Base-by-base conservation (phyloP, 2,888 invertebrate species). In the Calameuta idolon region DNA sequence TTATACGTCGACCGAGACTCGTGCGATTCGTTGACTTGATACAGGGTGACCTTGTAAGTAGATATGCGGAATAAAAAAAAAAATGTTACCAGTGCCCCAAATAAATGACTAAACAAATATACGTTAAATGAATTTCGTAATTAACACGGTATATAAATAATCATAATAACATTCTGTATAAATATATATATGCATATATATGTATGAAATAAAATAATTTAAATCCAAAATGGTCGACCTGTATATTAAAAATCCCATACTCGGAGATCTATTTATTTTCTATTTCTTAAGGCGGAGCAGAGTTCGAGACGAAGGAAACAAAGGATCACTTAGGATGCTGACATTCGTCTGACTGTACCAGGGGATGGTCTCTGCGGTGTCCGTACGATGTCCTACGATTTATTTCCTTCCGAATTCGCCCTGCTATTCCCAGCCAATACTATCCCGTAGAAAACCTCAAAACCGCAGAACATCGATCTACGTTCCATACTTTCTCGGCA, bases 391-490 rank as follows among this genome's bases (percentile, higher is more conserved):
- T 55, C 55, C 55, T 55, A 55, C 55, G 55, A 55, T 55, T 55
- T 55, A 80, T 80, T 80, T 69, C 68, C 76, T 71, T 76, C 73
- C 71, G 69, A 68, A 76, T 79, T 77, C 77, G 68, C 68, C 77
- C 79, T 31, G n/a, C 34, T 75, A n/a, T 12, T 34, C 76, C 76
- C 23, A 55, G 9, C 55, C 55, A 23, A 55, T 5, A 55, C 75
- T 2, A 55, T 69, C n/a, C 68, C 4, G n/a, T 30, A 75, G 35
- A 30, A n/a, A 40, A 69, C 75, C 68, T 75, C 73, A 71, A 79
- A 78, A 81, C 80, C 80, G 69, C 77, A 77, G 77, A 80, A 75
- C 80, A 81, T 81, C 80, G 80, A 81, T 81, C 81, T 76, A 76
- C 81, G 79, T 80, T 81, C 80, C 80, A 81, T 79, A 81, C 80